Conservation (phyloP, 2,888 invertebrate genomes). For the Pedicia rivosa region DNA sequence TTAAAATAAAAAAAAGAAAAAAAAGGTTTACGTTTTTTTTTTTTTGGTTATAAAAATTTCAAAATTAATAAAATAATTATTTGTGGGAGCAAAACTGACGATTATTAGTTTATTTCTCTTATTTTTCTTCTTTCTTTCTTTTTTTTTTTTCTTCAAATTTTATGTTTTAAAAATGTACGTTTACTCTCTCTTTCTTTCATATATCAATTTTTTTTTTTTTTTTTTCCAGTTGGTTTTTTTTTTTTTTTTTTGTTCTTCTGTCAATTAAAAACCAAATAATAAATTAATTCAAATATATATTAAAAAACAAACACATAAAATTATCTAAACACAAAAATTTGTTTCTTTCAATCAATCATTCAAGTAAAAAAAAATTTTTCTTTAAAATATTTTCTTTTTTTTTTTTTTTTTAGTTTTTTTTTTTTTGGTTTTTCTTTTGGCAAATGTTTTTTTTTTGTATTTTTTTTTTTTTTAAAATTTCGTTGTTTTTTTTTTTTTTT, state of each 20-base stretch:
- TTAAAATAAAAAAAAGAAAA: too few relatives aligned
- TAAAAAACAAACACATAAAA: too few relatives aligned
- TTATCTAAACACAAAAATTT: conserved; percentile 5
- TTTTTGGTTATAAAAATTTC: background rate
- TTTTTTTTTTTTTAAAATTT: conserved; percentile 2
- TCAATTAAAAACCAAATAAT: conserved; percentile 23
- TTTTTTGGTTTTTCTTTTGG: conserved; percentile 5
- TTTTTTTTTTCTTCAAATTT: conserved; percentile 13
- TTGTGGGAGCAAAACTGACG: background rate
- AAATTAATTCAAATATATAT: conserved; percentile 10
- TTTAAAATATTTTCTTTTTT: too few relatives aligned
- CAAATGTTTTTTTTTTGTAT: too few relatives aligned
- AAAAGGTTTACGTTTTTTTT: too few relatives aligned
- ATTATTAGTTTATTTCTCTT: background rate
- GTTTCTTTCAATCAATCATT: conserved; percentile 6
- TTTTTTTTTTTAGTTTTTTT: too few relatives aligned
- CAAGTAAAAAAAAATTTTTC: conserved; percentile 11
- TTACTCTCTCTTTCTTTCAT: conserved; percentile 16
- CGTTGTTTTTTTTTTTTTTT: conserved; percentile 4
- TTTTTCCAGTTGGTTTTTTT: too few relatives aligned
- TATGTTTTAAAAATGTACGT: conserved; percentile 7
- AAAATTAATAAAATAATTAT: background rate
- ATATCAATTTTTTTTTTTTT: conserved; percentile 18
- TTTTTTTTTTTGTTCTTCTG: too few relatives aligned
- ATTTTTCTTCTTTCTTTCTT: conserved; percentile 14